Evolutionary conservation across 2,888 invertebrate species (phyloP), one percentile per base, ranked within the genome.

Genomic region (Luffia ferchaultella): DNA sequence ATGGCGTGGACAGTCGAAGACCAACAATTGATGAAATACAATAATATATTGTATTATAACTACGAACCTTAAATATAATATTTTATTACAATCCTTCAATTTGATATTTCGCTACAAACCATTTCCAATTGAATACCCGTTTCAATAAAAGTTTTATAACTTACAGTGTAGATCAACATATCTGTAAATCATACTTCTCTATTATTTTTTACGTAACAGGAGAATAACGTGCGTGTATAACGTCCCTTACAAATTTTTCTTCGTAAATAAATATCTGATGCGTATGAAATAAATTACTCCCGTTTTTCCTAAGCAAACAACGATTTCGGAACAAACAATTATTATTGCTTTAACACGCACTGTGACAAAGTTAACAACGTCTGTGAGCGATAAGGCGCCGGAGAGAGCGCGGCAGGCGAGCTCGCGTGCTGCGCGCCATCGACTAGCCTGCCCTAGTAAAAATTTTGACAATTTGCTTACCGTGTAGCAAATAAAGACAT

Each of bases 321-420:
- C 49, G 42, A 49, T 49, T 49, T 49, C 49, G 42, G 42, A 49
- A 49, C 49, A 49, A 56, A 58, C 54, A 58, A 58, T 57, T 56
- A 54, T 55, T 50, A 50, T 55, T 51, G 51, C 50, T 51, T 18
- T 48, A 56, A 59, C 61, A 61, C 57, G 59, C 57, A 56, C 53
- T 58, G 50, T 53, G 57, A 60, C 60, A 62, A 60, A 54, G 57
- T 58, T 55, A 56, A 59, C 57, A 60, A 56, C 58, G 54, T 53
- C 48, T 52, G 56, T 57, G 57, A 59, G 60, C 60, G 58, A 62
- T 61, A 57, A 53, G 44, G 18, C 42, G 43, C 7, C n/a, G 40
- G 9, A 40, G 7, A 40, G 40, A 40, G 30, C 30, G 52, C 55
- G 56, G 58, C 64, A 64, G 62, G 64, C 63, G 48, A 63, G 53